A percentile compares a stretch with the other conserved stretches of the same genome.
phyloP scores from a whole-genome alignment of 2,797 vertebrate species.

The Pseudochirops cupreus region DNA sequence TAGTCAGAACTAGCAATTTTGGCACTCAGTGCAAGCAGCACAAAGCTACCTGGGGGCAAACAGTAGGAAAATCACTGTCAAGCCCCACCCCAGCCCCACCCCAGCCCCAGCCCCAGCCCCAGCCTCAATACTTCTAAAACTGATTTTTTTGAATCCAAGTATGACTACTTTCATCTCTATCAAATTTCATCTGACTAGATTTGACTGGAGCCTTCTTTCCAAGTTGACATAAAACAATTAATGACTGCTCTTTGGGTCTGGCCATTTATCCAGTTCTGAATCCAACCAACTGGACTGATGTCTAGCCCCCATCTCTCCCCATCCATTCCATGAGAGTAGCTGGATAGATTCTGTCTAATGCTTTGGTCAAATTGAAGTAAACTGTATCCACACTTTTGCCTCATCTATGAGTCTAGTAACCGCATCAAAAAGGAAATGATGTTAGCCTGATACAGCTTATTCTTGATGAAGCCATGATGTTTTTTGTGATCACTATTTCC shows the following conservation, averaged over 20 bases:
- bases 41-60: background rate
- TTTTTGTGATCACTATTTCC: background rate
- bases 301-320: background rate
- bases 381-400: background rate
- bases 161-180: background rate
- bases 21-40: background rate
- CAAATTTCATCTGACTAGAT: background rate
- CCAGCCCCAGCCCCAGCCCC: no score
- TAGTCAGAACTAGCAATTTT: background rate
- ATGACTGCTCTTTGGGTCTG: background rate
- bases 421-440: slow-evolving; percentile 2
- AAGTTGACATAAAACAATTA: background rate
- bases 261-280: background rate
- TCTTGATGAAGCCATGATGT: background rate
- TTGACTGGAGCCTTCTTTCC: background rate
- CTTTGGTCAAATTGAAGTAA: background rate
- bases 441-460: background rate
- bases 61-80: background rate
- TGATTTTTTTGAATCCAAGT: background rate
- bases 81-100: background rate
- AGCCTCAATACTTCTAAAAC: background rate
- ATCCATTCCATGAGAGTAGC: background rate
- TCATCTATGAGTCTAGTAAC: background rate
- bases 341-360: background rate
- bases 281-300: background rate